phyloP scores from a whole-genome alignment of 1,140 invertebrate genomes.

The Drosophila repleta region DNA sequence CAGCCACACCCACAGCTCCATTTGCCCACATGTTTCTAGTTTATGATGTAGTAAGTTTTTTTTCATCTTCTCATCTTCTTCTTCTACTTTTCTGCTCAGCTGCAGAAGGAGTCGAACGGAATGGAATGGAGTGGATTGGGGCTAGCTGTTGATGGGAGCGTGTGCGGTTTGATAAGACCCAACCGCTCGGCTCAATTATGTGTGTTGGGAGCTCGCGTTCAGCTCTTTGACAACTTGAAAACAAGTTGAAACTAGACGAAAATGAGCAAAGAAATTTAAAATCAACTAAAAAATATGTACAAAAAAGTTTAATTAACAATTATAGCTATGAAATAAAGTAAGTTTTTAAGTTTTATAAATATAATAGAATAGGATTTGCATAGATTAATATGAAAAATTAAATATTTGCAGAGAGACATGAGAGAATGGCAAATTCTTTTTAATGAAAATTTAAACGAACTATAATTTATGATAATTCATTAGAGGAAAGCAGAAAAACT shows the following conservation, averaged over 20 bases:
- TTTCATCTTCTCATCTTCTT: slow-evolving; percentile 5
- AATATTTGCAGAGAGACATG: too few relatives aligned
- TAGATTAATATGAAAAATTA: too few relatives aligned
- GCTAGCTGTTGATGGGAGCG: slow-evolving; percentile 32
- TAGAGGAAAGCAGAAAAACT: too few relatives aligned
- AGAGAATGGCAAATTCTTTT: too few relatives aligned
- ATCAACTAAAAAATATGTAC: background rate
- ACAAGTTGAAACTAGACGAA: background rate
- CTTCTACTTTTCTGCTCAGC: slow-evolving; percentile 3
- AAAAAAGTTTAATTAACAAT: background rate
- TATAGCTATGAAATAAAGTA: too few relatives aligned
- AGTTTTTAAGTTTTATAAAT: too few relatives aligned
- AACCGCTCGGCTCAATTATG: slow-evolving; percentile 40
- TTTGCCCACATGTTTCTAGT: slow-evolving; percentile 66
- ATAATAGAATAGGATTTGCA: too few relatives aligned
- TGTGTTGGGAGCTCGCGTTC: slow-evolving; percentile 16
- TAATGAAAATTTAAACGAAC: too few relatives aligned
- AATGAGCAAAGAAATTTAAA: background rate
- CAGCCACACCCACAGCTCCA: slow-evolving; percentile 14
- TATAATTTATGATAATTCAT: too few relatives aligned
- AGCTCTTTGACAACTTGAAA: slow-evolving; percentile 9
- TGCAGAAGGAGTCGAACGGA: slow-evolving; percentile 37
- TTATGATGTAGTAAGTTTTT: slow-evolving; percentile 77
- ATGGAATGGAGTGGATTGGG: background rate
- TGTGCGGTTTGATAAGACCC: slow-evolving; percentile 76